These are phyloP conservation scores for Belonocnema kinseyi DNA, from an alignment of 1,140 invertebrate genomes.

Conservation along the genomic window DNA sequence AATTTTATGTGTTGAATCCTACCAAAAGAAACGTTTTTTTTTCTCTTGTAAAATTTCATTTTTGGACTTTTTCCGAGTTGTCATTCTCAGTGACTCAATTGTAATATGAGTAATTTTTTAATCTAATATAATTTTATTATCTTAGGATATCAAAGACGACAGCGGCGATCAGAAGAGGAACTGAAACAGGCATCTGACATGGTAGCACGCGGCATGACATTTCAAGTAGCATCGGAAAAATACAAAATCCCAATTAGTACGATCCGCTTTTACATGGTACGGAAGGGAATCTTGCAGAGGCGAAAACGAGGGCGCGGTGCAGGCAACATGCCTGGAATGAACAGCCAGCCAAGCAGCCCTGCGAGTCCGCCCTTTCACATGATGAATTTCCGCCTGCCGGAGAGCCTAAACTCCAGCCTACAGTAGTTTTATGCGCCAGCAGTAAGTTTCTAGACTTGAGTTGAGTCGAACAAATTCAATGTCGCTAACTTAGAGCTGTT, in stretches of 20 bases:
- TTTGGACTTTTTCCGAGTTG: too few relatives aligned
- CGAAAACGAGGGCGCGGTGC: slow-evolving; percentile 81
- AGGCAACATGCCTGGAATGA: slow-evolving; percentile 63
- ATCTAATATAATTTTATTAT: slow-evolving; percentile 13
- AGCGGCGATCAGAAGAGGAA: slow-evolving; percentile 84
- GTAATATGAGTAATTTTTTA: neutral
- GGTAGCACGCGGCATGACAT: slow-evolving; percentile 86
- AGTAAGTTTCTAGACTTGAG: slow-evolving; percentile 66
- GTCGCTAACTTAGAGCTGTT: slow-evolving; percentile 63
- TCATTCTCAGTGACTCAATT: neutral
- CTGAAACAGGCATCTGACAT: slow-evolving; percentile 86
- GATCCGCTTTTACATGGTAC: slow-evolving; percentile 88
- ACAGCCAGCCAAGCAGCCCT: slow-evolving; percentile 76
- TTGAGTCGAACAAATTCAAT: slow-evolving; percentile 63
- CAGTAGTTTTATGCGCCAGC: slow-evolving; percentile 69
- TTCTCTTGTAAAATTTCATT: too few relatives aligned
- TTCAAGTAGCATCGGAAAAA: slow-evolving; percentile 88
- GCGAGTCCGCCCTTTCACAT: slow-evolving; percentile 83
- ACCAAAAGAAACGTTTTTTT: too few relatives aligned
- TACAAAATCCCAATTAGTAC: slow-evolving; percentile 91
- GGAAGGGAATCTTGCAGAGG: slow-evolving; percentile 86
- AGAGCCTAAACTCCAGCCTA: slow-evolving; percentile 75
- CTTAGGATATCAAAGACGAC: slow-evolving; percentile 75
- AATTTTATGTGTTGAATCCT: too few relatives aligned
- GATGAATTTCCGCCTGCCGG: slow-evolving; percentile 83